A percentile compares a stretch with the other conserved stretches of the same genome.
Conservation (phyloP, 2,113 vertebrate genomes). For the Nothocercus nigrocapillus region DNA sequence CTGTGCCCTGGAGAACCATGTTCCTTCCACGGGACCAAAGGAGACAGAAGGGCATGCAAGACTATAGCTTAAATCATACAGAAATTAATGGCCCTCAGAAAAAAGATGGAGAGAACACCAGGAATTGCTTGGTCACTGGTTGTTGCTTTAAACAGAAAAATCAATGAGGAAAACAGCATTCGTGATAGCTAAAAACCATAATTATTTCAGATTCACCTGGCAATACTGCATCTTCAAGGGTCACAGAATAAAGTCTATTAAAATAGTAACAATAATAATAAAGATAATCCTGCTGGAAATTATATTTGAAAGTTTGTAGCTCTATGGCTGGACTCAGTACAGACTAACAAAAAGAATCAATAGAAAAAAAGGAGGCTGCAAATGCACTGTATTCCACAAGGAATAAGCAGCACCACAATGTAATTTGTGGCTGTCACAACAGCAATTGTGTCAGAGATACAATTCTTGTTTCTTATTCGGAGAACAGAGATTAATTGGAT, state of each 20-base stretch:
- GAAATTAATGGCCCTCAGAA: background rate
- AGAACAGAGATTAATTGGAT: background rate
- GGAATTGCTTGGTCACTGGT: background rate
- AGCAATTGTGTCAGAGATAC: constrained; percentile 4
- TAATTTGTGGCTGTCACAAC: constrained; percentile 29
- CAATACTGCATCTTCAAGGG: background rate
- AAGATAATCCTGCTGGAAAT: background rate
- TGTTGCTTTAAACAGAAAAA: background rate
- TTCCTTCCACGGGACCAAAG: background rate
- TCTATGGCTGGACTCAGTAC: background rate
- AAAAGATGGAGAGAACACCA: background rate
- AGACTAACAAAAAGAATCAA: constrained; percentile 4
- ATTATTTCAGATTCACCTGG: background rate
- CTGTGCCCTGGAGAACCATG: background rate
- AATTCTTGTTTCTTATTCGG: constrained; percentile 2
- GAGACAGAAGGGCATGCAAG: background rate
- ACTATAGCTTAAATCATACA: background rate
- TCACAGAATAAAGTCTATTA: background rate
- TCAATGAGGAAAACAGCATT: background rate
- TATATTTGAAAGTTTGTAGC: background rate
- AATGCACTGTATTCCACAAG: background rate
- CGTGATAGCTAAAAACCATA: background rate
- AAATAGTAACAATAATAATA: background rate
- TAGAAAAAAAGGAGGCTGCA: background rate
- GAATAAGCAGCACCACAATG: background rate